Evolutionary conservation across 2,113 vertebrate species (phyloP), one percentile per base, ranked within the genome.

Genomic region (Myiagra hebetior): DNA sequence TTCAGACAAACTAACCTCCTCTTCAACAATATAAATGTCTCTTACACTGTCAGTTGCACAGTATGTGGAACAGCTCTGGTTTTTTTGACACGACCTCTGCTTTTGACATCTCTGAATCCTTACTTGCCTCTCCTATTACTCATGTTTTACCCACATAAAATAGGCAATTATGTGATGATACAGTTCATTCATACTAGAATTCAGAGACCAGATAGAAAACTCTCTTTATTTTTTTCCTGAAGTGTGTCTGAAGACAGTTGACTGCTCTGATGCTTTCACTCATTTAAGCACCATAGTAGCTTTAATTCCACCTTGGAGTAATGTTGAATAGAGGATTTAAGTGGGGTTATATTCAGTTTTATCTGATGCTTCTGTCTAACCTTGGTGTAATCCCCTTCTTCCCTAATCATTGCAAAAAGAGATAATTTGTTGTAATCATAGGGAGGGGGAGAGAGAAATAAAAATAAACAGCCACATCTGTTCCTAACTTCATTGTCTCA

Each of bases 381-480:
- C 57, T 95, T 82, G 13, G 50, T 85, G 46, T 94, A 95, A 91
- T 91, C 60, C 47, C 8, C 41, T 47, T 82, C 63, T 86, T 95
- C 52, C 33, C 30, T 95, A 90, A 80, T 86, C 15, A 63, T 26
- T 88, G 22, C 22, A 88, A 77, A 69, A 91, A 59, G 31, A 90
- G n/a, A 77, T 63, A 63, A 95, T 90, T 85, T 73, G 85, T 96
- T 93, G 35, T 85, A 89, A 91, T 91, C 37, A 64, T 23, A 63
- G 22, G 4, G 46, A 49, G 26, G 33, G 3, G 27, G 62, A 82
- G 49, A 70, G 41, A 31, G 57, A 89, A 93, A 85, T 72, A 59
- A 80, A 95, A 96, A 94, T 79, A 94, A 95, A 85, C 68, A 85
- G 27, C 4, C 17, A 87, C 69, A 83, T 91, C 85, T 90, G 67